Evolutionary conservation across 2,113 vertebrate species (phyloP), one percentile per base, ranked within the genome.

Genomic region (Chaetodon trifascialis): DNA sequence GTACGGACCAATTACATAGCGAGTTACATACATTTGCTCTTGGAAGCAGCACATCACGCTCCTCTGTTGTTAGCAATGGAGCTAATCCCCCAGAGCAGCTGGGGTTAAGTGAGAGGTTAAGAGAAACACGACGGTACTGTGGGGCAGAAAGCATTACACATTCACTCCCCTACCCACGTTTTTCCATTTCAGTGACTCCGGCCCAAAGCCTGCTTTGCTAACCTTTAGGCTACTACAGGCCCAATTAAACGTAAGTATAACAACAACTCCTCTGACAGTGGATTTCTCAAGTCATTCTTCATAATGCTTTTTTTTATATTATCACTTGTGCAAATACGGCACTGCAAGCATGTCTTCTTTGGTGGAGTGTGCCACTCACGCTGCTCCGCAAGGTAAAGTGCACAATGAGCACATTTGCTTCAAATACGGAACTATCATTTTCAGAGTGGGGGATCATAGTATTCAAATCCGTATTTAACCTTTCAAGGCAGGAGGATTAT

Each of bases 381-480:
- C 86, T 83, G 84, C 81, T 87, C 79, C 58, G 49, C 72, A 58
- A 92, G 89, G 86, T 88, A 88, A 94, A 93, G 93, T 90, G 92
- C 88, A 92, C 88, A 91, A 93, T 90, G 89, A 89, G 92, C 89
- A 94, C 88, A 93, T 92, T 92, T 88, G 77, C 88, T 91, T 93
- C 89, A 90, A 92, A 91, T 91, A 83, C 84, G 46, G 76, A 67
- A 75, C 90, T 94, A 94, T 94, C 93, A 54, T 91, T 93, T 94
- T 93, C 88, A 90, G 92, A 92, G 88, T 80, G 83, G 87, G 81
- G 90, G 94, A 94, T 94, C 93, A 94, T 94, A 94, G 94, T 95
- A 94, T 95, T 95, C 89, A 95, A 95, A 95, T 95, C 92, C 86
- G 91, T 94, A 92, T 95, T 95, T 95, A 95, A 95, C 94, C 95